Conservation (phyloP, 2,113 vertebrate species). For the Corythoichthys intestinalis region DNA sequence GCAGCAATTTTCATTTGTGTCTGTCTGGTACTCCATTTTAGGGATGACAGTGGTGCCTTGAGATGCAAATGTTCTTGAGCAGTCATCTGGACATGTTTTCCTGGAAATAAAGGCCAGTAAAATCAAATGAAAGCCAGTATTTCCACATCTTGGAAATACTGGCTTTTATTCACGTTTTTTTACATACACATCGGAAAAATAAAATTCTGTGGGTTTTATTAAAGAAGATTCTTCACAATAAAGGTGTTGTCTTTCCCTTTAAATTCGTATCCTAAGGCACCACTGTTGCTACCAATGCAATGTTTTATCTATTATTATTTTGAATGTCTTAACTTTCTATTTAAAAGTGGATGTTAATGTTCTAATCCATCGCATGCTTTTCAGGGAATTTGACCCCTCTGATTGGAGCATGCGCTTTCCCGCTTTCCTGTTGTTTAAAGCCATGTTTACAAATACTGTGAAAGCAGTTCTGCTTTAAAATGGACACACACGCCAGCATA, state of each 20-base stretch:
- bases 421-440: conserved; percentile 65
- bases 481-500: conserved; percentile 70
- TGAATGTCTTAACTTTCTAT: conserved; percentile 63
- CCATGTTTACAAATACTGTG: conserved; percentile 77
- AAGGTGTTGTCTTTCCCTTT: not conserved
- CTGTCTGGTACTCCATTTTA: conserved; percentile 26
- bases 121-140: too few species aligned
- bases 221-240: too few species aligned
- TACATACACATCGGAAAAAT: too few species aligned
- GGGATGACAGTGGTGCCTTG: conserved; percentile 13
- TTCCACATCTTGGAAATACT: too few species aligned
- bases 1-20: conserved; percentile 38
- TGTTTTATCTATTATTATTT: conserved; percentile 44
- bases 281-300: conserved; percentile 28
- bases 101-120: not conserved
- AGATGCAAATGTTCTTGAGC: not conserved
- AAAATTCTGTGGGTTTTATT: too few species aligned
- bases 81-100: not conserved
- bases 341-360: conserved; percentile 33
- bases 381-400: conserved; percentile 50
- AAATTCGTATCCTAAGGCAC: not conserved
- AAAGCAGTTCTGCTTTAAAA: conserved; percentile 69
- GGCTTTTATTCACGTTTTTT: too few species aligned
- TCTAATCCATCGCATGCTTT: conserved; percentile 62
- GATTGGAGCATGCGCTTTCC: conserved; percentile 60